These are phyloP conservation scores for Zoanthus solanderi DNA, from an alignment of 92 coral and sea anemone species.

Conservation along the genomic window DNA sequence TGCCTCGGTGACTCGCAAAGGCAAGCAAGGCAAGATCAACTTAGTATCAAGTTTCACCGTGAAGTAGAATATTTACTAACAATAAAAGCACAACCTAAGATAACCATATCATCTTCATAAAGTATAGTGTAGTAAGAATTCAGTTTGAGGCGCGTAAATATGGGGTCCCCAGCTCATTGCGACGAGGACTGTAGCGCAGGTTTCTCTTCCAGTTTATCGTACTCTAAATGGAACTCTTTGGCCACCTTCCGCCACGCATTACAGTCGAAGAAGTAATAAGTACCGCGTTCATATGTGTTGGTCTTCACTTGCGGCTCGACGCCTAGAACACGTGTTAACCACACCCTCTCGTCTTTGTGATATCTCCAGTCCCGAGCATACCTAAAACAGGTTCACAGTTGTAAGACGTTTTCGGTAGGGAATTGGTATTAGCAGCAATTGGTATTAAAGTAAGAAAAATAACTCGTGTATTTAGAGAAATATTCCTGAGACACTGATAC, in stretches of 20 bases:
- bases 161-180: not conserved
- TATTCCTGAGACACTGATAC: too few relatives aligned
- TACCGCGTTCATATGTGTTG: conserved; percentile 88
- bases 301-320: conserved; percentile 96
- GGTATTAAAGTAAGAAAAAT: too few relatives aligned
- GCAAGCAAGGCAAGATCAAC: too few relatives aligned
- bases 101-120: not conserved
- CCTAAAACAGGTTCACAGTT: conserved; percentile 43
- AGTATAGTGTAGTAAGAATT: not conserved
- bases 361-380: conserved; percentile 99
- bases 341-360: conserved; percentile 96
- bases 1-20: too few relatives aligned
- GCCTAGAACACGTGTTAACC: conserved; percentile 98
- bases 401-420: too few relatives aligned
- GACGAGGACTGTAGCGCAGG: conserved; percentile 63
- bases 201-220: conserved; percentile 96
- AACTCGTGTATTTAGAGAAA: too few relatives aligned
- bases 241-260: conserved; percentile 94
- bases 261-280: conserved; percentile 98
- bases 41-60: too few relatives aligned
- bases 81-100: not conserved
- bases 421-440: too few relatives aligned
- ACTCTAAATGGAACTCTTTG: conserved; percentile 94
- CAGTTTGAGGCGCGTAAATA: not conserved
- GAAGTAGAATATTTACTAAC: too few relatives aligned